A percentile compares a stretch with the other conserved stretches of the same genome.
Evolutionary conservation across 1,140 invertebrate species (phyloP).

Genomic region (Bombus waltoni): DNA sequence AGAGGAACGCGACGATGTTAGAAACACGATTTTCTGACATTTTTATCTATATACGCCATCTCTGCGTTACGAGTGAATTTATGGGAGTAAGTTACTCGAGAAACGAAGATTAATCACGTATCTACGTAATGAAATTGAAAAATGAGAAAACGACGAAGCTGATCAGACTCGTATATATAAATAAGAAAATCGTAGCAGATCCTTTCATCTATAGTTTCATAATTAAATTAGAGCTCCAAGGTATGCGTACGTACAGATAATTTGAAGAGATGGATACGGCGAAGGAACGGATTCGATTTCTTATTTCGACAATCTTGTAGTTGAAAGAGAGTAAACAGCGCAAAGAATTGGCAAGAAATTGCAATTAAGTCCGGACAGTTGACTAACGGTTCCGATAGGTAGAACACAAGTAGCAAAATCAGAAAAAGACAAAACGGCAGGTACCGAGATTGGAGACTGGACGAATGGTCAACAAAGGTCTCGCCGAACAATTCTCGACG

Average conservation of each 20-base stretch:
- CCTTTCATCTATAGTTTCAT: too few relatives aligned
- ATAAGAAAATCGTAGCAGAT: too few relatives aligned
- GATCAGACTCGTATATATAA: too few relatives aligned
- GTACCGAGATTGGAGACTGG: constrained; percentile 34
- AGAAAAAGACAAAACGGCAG: background rate
- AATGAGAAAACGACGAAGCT: background rate
- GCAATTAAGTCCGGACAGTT: constrained; percentile 26
- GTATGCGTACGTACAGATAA: background rate
- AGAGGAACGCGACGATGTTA: too few relatives aligned
- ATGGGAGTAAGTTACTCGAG: too few relatives aligned
- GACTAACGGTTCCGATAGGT: constrained; percentile 8
- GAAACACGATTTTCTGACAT: too few relatives aligned
- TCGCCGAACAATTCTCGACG: constrained; percentile 36
- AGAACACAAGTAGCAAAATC: constrained; percentile 7
- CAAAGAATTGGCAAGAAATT: constrained; percentile 1
- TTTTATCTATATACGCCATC: too few relatives aligned
- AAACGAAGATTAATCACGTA: background rate
- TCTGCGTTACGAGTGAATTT: too few relatives aligned
- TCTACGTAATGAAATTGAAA: background rate
- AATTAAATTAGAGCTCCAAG: background rate
- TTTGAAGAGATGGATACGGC: too few relatives aligned
- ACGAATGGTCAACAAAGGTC: constrained; percentile 49
- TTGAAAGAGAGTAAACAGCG: background rate
- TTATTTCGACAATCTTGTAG: background rate
- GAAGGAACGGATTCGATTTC: too few relatives aligned